Evolutionary conservation across 2,888 invertebrate genomes (phyloP), one percentile per base, ranked within the genome.

Genomic region (Ectropis crepuscularia): DNA sequence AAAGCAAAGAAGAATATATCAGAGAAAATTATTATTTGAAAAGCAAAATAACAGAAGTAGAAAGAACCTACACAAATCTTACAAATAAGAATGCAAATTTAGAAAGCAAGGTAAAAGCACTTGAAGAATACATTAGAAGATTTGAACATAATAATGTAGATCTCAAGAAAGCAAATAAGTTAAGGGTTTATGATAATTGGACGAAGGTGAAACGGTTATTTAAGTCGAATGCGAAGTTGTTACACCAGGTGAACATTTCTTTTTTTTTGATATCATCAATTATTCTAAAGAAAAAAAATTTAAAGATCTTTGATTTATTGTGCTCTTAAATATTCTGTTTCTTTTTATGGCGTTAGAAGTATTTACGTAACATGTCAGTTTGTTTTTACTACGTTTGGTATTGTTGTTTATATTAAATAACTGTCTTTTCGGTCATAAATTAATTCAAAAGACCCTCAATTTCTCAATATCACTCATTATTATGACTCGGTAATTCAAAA

Each of bases 181-280:
- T 47, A 2, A 36, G 38, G 10, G 61, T 45, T 2, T 54, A 50
- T 28, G 61, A 50, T 11, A 49, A 50, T 45, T 55, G 48, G 53
- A 53, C 61, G 12, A 60, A 60, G 49, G 61, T 54, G 49, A 60
- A 47, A 12, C 61, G 63, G 69, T 63, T 61, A 36, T 45, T 11
- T 54, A 47, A 12, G 5, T 12, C 8, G 42, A 42, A 49, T 12
- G 6, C 51, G 41, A 16, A 38, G 16, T 6, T 41, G 6, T 9
- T 51, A 8, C 41, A 42, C 10, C 53, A 60, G 59, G 53, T 60
- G 59, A 60, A 47, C 11, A n/a, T n/a, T n/a, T n/a, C n/a, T n/a
- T n/a, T n/a, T n/a, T n/a, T n/a, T n/a, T 28, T 28, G 4, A 28
- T 28, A 28, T 28, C 16, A 28, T 28, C 16, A 28, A 28, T 28